phyloP scores from a whole-genome alignment of 2,113 vertebrate species.

The Megaleporinus macrocephalus region DNA sequence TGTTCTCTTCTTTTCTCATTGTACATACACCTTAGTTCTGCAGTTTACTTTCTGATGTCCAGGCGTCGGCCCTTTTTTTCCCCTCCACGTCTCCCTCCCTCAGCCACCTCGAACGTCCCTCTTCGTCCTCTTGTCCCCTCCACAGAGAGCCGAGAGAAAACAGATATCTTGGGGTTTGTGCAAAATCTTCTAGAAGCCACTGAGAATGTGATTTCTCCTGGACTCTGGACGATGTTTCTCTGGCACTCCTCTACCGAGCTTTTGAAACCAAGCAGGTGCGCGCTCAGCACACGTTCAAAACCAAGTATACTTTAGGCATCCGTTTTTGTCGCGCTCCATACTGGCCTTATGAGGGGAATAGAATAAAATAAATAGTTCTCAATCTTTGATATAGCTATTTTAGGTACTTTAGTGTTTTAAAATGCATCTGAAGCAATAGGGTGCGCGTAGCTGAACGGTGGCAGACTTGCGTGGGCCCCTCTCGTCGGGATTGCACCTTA shows the following conservation, averaged over 20 bases:
- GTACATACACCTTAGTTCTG: conserved; percentile 84
- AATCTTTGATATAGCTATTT: conserved; percentile 85
- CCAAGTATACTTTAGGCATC: conserved; percentile 43
- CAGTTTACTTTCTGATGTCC: conserved; percentile 77
- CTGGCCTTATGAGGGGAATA: conserved; percentile 83
- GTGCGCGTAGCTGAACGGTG: conserved; percentile 59
- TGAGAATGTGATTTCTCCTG: conserved; percentile 57
- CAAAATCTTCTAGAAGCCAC: conserved; percentile 72
- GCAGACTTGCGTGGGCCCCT: conserved; percentile 62
- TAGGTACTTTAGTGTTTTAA: conserved; percentile 87
- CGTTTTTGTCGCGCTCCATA: conserved; percentile 76
- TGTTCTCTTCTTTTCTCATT: conserved; percentile 61
- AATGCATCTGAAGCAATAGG: conserved; percentile 69
- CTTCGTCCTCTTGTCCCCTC: conserved; percentile 72
- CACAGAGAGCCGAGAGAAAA: conserved; percentile 67
- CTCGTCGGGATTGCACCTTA: conserved; percentile 43
- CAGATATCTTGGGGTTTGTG: conserved; percentile 72
- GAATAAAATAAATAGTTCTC: conserved; percentile 88
- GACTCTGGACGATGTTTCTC: conserved; percentile 71
- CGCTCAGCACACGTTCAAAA: conserved; percentile 48
- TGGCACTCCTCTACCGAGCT: conserved; percentile 53
- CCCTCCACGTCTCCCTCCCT: conserved; percentile 68
- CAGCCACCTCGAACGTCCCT: conserved; percentile 72
- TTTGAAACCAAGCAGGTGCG: conserved; percentile 48
- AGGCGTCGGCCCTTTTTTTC: conserved; percentile 66